phyloP scores from a whole-genome alignment of 2,797 vertebrate species.

The Notamacropus eugenii region DNA sequence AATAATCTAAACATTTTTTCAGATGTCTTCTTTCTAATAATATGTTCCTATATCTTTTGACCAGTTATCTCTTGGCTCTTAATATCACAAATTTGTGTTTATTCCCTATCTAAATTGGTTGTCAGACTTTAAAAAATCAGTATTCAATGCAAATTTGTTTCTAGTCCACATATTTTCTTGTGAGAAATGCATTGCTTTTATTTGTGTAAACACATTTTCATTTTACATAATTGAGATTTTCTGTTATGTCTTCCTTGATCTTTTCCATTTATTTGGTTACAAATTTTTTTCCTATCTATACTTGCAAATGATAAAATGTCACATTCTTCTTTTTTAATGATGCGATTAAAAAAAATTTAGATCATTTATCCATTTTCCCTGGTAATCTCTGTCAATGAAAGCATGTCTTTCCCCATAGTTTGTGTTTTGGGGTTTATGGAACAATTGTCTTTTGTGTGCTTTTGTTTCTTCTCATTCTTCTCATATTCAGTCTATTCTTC shows the following conservation, averaged over 20 bases:
- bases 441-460: neutral
- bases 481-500: neutral
- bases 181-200: neutral
- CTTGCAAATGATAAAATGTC: neutral
- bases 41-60: neutral
- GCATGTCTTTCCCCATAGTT: neutral
- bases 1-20: neutral
- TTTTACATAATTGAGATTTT: neutral
- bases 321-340: neutral
- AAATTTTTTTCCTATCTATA: neutral
- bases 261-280: neutral
- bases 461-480: neutral
- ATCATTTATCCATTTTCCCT: neutral
- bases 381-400: neutral
- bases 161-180: neutral
- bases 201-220: neutral
- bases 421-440: neutral
- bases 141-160: neutral
- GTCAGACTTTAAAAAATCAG: neutral
- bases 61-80: neutral
- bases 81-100: neutral
- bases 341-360: neutral
- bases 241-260: neutral
- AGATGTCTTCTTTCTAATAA: neutral
- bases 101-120: neutral